Base-by-base conservation (phyloP, 1,140 invertebrate genomes). In the Kradibia gibbosae region DNA sequence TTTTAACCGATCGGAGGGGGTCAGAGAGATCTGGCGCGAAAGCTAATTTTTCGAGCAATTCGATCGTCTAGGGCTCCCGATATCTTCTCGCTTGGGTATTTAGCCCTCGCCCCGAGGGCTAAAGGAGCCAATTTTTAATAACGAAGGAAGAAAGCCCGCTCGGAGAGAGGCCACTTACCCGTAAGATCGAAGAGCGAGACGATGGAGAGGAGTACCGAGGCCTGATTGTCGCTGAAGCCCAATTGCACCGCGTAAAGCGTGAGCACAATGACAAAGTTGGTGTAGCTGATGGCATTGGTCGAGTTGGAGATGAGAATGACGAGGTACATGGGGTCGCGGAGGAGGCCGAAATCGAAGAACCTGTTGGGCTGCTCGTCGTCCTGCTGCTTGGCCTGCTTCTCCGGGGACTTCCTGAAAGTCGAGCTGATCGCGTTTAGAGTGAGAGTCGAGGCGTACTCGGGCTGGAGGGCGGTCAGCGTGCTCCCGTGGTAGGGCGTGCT, bases 401-500 rank as follows among this genome's bases (percentile, higher is more conserved):
- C 85, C 60, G 86, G 86, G 7, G 81, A 90, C 88, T 89, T 92
- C 3, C 88, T 87, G 81, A 94, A 91, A 3, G 93, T 93, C 31
- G 91, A 93, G 0, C 91, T 92, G 0, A 94, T 92, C 0, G 95
- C 95, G 82, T 94, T 95, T 4, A 96, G 87, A 15, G 95, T 95
- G 70, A 96, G 93, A 57, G 95, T 95, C 4, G 95, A 96, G 0
- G 95, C 94, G 83, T 95, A 94, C 85, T 96, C 95, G 0, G 95
- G 94, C 87, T 96, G 95, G 50, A 96, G 92, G 0, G 95, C 94
- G 0, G 95, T 96, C 3, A 96, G 83, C 0, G 95, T 96, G 55
- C 95, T 96, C 0, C 96, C 96, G 84, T 96, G 96, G 86, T 96
- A 96, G 0, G 95, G 95, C 0, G 96, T 96, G 39, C 94, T 95